Base-by-base conservation (phyloP, 1,140 invertebrate species). In the Drosophila eugracilis region DNA sequence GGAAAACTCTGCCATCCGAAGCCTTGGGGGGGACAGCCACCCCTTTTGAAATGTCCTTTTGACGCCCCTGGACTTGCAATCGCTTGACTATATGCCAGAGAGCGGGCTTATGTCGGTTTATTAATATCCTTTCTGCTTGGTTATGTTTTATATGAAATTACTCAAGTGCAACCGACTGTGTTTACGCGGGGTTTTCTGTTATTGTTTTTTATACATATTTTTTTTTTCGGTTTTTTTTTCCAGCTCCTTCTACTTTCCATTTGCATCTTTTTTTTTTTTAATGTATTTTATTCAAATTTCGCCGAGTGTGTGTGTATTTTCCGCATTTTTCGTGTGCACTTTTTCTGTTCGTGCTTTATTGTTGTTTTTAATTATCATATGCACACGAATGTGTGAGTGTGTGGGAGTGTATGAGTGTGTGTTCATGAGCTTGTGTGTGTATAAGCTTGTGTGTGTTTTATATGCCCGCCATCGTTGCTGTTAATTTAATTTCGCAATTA, bases 61-160 rank as follows among this genome's bases (percentile, higher is more conserved):
- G 14, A 7, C 55, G 58, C 34, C 60, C 15, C 14, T 65, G 60
- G 60, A 22, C 7, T 15, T 55, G 30, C 60, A 47, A n/a, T 24
- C 28, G 3, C 17, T 7, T 47, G 22, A 30, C 15, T 53, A 55
- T 49, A 21, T 42, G 52, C 32, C n/a, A n/a, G 37, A 67, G 48
- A 67, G 75, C 59, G 67, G 81, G 57, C 59, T 89, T 81, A 74
- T 75, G 85, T 70, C 78, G 86, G 86, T 90, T 90, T 90, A 90
- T 90, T 90, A 90, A 89, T 90, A 90, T 90, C 86, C 86, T 86
- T 90, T 90, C 80, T 78, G 86, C 83, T 88, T 83, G 83, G 78
- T 73, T 88, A 88, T 88, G 83, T 88, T 88, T 88, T 83, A 90
- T 90, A 80, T 72, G 86, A 86, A 86, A 90, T 90, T 86, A 90